Evolutionary conservation across 2,797 vertebrate species (phyloP).

Genomic region (Pteronotus mesoamericanus): DNA sequence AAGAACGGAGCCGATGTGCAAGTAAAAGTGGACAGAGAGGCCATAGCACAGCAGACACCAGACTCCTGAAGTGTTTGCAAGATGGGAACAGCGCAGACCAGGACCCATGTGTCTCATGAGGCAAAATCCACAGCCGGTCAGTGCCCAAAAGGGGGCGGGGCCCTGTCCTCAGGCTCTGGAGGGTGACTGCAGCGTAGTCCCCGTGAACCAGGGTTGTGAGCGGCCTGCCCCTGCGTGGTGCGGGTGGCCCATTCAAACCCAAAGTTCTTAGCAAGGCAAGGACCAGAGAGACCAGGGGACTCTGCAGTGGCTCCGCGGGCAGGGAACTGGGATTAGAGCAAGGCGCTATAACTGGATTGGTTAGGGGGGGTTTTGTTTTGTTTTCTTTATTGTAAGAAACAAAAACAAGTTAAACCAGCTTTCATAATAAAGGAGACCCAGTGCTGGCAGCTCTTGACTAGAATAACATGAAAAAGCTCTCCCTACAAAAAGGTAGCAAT

Average conservation of each 20-base stretch:
- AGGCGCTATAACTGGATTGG: not conserved
- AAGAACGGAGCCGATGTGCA: not conserved
- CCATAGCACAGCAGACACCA: not conserved
- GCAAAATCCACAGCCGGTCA: not conserved
- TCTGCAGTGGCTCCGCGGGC: not conserved
- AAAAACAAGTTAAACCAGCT: not conserved
- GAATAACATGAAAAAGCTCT: not conserved
- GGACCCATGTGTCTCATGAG: rapidly evolving
- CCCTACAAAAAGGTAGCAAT: not conserved
- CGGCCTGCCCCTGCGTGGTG: not conserved
- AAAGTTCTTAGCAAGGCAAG: not conserved
- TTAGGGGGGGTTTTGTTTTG: not conserved
- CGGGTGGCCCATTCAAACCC: not conserved
- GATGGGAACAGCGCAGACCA: not conserved
- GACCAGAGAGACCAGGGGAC: not conserved
- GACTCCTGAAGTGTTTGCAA: not conserved
- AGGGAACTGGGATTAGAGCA: not conserved
- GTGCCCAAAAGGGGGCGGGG: no score
- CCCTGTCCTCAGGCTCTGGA: not conserved
- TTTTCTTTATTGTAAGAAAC: not conserved
- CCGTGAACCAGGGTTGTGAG: rapidly evolving
- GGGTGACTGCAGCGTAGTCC: rapidly evolving
- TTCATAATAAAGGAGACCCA: not conserved
- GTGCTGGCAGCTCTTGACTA: not conserved
- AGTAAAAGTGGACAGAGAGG: not conserved